These are phyloP conservation scores for Phaethon lepturus DNA, from an alignment of 2,113 vertebrate species.

Conservation along the genomic window DNA sequence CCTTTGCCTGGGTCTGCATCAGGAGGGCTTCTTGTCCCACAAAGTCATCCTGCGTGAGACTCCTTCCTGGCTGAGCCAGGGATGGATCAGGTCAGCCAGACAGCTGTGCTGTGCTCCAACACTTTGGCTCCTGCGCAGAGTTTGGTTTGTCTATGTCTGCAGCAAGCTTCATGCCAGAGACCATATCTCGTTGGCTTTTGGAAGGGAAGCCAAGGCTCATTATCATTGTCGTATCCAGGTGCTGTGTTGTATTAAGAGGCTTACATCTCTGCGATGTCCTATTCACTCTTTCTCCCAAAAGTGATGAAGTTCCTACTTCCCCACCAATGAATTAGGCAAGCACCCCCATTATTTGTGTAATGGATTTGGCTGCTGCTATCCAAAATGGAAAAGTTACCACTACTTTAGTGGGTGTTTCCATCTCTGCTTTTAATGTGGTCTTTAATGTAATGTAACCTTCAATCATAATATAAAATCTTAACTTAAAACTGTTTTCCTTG, in stretches of 20 bases:
- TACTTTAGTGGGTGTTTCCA: background rate
- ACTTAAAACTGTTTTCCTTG: background rate
- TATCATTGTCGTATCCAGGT: background rate
- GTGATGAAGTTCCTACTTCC: background rate
- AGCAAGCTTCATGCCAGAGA: background rate
- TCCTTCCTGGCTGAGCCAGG: background rate
- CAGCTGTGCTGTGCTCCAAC: background rate
- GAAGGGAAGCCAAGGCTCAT: background rate
- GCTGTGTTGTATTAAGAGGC: accelerated
- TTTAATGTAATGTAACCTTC: background rate
- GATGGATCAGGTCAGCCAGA: too few relatives aligned
- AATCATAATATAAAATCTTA: background rate
- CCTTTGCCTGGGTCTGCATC: background rate
- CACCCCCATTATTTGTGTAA: background rate
- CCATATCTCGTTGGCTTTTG: accelerated
- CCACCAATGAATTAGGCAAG: background rate
- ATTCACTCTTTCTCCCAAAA: background rate
- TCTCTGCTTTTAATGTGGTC: background rate
- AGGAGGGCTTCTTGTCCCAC: background rate
- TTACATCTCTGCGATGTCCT: background rate
- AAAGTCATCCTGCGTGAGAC: background rate
- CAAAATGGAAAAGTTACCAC: background rate
- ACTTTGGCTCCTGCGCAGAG: background rate
- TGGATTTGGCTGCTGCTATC: background rate
- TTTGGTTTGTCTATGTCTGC: background rate